Base-by-base conservation (phyloP, 2,888 invertebrate genomes). In the Sicus ferrugineus region DNA sequence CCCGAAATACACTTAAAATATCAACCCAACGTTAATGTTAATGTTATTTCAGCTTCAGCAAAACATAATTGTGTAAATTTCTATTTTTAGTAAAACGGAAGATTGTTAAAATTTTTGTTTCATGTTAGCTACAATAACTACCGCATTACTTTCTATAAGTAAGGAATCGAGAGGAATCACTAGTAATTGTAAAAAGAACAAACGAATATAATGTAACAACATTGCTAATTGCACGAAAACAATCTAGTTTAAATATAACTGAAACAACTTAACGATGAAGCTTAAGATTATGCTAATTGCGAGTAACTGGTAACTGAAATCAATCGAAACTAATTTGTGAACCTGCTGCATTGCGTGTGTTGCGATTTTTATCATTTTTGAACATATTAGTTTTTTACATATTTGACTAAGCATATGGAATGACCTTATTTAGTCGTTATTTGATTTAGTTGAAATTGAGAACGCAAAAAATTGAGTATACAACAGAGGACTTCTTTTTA, bases 161-260 rank as follows among this genome's bases (percentile, higher is more conserved):
- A 61, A 68, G 58, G 46, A 63, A 34, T 61, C 48, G 11, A 70
- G 59, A 26, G 23, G 16, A 48, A 67, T 46, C 48, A n/a, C n/a
- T n/a, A 67, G 4, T 67, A 31, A 67, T 58, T 67, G 67, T 67
- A 67, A 67, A 67, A 67, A 67, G 48, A 70, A 34, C 38, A 69
- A 68, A 67, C 23, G 54, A 69, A 70, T 67, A 69, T 62, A 69
- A 72, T 70, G 69, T 58, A 50, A 52, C 30, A 61, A 69, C 56
- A 68, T 58, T 48, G 65, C 67, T 65, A 71, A 70, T 68, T 67
- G 46, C 70, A 72, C 65, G 72, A 71, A 70, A 68, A 73, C 69
- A 72, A 74, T 73, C 76, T 76, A 75, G 74, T 73, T 72, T 76
- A 73, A 75, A 76, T 70, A 74, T 75, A 73, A 72, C 69, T 68